Percentiles rank a stretch among this genome's conserved stretches.
Conservation (phyloP, 2,797 vertebrate genomes). For the Hirundo rustica region DNA sequence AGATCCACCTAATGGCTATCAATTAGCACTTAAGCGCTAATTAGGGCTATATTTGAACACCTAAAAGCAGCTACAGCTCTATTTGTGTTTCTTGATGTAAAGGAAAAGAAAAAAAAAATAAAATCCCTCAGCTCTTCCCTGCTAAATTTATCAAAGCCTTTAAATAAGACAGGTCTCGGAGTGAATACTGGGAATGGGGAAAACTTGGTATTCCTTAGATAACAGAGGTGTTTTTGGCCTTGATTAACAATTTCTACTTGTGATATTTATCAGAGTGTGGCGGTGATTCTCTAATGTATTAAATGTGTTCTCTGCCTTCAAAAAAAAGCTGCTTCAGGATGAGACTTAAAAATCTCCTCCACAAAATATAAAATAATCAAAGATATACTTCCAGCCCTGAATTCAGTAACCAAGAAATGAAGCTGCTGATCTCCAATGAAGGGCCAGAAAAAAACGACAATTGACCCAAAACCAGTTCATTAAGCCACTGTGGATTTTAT, state of each 20-base stretch:
- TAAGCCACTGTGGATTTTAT: background rate
- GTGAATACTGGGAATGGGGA: background rate
- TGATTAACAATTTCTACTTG: background rate
- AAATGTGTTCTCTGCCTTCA: background rate
- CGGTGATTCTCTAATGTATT: background rate
- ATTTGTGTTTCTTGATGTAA: slow-evolving; percentile 32
- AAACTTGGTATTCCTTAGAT: background rate
- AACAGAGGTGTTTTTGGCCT: background rate
- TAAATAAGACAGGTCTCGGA: background rate
- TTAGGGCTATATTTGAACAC: slow-evolving; percentile 3
- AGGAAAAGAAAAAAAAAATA: background rate
- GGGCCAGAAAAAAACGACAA: background rate
- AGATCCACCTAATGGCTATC: background rate
- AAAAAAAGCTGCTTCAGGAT: background rate
- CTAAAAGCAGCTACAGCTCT: slow-evolving; percentile 4
- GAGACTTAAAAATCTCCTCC: background rate
- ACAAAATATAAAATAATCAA: background rate
- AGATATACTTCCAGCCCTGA: background rate
- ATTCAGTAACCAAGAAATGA: background rate
- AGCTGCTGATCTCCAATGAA: background rate
- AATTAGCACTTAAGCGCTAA: slow-evolving; percentile 1
- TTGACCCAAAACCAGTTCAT: background rate
- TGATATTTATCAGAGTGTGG: background rate
- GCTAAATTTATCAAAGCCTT: slow-evolving; percentile 20
- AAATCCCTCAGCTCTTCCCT: background rate